phyloP scores from a whole-genome alignment of 1,140 invertebrate genomes.

The Lepidurus couesii region DNA sequence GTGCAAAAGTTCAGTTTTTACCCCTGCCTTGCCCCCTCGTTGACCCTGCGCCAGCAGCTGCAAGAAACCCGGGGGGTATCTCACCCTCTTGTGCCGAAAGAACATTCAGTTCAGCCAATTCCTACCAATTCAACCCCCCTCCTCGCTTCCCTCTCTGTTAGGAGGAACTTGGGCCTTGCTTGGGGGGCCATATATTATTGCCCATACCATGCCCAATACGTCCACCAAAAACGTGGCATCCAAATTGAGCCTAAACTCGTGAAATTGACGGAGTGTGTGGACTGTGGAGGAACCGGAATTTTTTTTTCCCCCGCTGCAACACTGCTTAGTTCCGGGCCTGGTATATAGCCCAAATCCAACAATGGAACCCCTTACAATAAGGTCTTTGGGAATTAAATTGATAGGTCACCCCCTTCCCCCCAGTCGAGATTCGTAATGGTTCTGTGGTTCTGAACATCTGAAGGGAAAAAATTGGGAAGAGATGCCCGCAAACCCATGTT shows the following conservation, averaged over 20 bases:
- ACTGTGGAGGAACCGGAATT: neutral
- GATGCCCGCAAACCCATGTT: neutral
- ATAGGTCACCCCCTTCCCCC: neutral
- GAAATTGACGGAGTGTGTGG: constrained; percentile 19
- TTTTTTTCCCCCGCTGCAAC: neutral
- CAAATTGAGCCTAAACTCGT: constrained; percentile 16
- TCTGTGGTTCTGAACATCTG: neutral
- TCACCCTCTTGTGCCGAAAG: neutral
- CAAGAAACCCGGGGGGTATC: constrained; percentile 16
- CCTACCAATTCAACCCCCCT: neutral
- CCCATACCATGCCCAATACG: constrained; percentile 17
- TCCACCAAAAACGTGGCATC: constrained; percentile 12
- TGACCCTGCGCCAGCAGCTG: constrained; percentile 20
- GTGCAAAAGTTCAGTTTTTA: constrained; percentile 10
- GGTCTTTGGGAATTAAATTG: constrained; percentile 3
- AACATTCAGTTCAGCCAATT: neutral
- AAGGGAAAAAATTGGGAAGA: neutral
- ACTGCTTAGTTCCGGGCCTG: constrained; percentile 5
- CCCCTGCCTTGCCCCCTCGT: constrained; percentile 1
- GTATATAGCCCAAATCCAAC: neutral
- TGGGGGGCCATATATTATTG: constrained; percentile 2
- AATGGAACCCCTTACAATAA: neutral
- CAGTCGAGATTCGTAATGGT: neutral
- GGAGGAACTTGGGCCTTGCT: neutral
- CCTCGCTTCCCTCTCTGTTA: neutral